A percentile compares a stretch with the other conserved stretches of the same genome.
Conservation (phyloP, 2,113 vertebrate species). For the Sorex araneus region DNA sequence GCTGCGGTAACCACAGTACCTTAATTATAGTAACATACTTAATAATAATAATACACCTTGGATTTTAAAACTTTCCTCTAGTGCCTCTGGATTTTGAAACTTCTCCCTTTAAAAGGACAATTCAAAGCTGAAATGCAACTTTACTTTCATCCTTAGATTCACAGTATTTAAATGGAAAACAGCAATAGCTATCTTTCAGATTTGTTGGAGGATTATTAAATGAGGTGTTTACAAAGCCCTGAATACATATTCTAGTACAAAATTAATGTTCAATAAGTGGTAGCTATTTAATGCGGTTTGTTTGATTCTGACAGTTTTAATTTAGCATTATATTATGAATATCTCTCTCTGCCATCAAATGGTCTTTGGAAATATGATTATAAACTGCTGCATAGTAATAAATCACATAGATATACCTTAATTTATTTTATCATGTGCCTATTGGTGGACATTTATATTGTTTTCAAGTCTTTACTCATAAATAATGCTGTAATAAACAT, state of each 20-base stretch:
- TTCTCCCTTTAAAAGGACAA: conserved; percentile 15
- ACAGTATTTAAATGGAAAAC: conserved; percentile 51
- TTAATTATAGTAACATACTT: background rate
- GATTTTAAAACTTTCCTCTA: background rate
- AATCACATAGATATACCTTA: conserved; percentile 68
- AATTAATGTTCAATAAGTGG: conserved; percentile 78
- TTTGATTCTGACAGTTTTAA: conserved; percentile 78
- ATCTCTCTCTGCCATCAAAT: conserved; percentile 70
- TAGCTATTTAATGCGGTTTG: conserved; percentile 68
- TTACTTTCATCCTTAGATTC: conserved; percentile 50
- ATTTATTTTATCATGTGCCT: conserved; percentile 71
- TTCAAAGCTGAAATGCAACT: background rate
- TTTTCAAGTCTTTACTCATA: conserved; percentile 66
- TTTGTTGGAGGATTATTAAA: conserved; percentile 71
- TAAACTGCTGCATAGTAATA: conserved; percentile 70
- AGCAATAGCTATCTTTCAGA: conserved; percentile 46
- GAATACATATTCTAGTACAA: conserved; percentile 61
- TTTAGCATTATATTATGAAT: conserved; percentile 74
- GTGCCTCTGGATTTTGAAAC: background rate
- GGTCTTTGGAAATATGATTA: conserved; percentile 74
- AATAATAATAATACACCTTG: conserved; percentile 19
- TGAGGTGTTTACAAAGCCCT: conserved; percentile 66
- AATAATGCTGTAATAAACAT: conserved; percentile 72
- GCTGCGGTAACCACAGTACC: background rate
- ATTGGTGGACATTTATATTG: conserved; percentile 71